phyloP scores from a whole-genome alignment of 2,113 vertebrate genomes.

The Oxyruncus cristatus region DNA sequence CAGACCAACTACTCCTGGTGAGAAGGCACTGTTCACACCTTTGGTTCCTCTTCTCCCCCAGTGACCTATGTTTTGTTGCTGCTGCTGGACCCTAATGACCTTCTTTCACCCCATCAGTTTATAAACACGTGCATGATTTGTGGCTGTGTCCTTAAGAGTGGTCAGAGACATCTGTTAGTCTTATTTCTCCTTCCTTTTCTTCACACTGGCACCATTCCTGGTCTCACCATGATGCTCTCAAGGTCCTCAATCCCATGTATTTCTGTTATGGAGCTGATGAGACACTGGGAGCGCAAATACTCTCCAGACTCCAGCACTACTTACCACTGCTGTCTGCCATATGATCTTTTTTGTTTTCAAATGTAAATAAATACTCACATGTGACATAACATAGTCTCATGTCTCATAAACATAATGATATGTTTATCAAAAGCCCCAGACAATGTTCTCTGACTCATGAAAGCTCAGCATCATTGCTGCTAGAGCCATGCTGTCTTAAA shows the following conservation, averaged over 20 bases:
- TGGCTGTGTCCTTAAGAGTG: not conserved
- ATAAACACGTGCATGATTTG: not conserved
- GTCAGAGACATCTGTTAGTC: not conserved
- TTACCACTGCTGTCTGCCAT: fast-evolving
- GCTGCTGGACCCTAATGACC: not conserved
- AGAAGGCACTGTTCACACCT: not conserved
- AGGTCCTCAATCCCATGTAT: not conserved
- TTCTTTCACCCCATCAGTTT: not conserved
- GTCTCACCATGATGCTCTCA: not conserved
- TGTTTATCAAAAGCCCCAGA: not conserved
- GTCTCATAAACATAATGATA: not conserved
- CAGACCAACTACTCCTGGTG: not conserved
- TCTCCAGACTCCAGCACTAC: not conserved
- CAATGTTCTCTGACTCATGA: not conserved
- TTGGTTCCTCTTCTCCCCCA: not conserved
- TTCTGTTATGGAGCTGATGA: not conserved
- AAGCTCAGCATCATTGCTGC: not conserved
- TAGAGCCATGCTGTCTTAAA: not conserved
- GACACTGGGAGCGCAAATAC: not conserved
- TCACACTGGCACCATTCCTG: not conserved
- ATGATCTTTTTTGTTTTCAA: not conserved
- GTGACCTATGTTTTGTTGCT: not conserved
- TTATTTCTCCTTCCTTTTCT: not conserved
- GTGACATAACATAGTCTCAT: not conserved
- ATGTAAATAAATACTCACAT: not conserved